phyloP scores from a whole-genome alignment of 2,888 invertebrate species.

The Ephialtes manifestator region DNA sequence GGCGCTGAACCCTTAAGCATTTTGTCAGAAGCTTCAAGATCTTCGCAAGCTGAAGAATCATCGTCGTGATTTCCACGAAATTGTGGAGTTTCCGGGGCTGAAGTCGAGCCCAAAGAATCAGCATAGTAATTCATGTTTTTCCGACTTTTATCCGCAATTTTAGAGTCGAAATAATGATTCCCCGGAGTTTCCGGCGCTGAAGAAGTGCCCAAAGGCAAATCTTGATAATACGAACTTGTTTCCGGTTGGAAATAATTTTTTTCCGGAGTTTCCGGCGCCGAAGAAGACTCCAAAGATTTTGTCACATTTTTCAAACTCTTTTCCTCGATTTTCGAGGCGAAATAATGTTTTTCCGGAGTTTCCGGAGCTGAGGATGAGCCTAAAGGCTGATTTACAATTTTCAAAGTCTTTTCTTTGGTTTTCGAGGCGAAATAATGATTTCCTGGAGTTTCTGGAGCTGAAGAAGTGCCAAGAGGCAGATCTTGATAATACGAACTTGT shows the following conservation, averaged over 20 bases:
- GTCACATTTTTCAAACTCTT: not conserved
- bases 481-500: not conserved
- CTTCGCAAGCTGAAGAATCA: conserved; percentile 67
- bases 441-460: conserved; percentile 48
- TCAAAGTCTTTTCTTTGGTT: not conserved
- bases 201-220: not conserved
- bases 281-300: not conserved
- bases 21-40: conserved; percentile 65
- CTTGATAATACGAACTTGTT: not conserved
- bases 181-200: conserved; percentile 7
- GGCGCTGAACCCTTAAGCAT: conserved; percentile 71
- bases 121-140: conserved; percentile 54
- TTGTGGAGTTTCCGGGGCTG: conserved; percentile 77
- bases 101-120: conserved; percentile 61
- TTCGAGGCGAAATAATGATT: not conserved
- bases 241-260: too few relatives aligned
- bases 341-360: conserved; percentile 28
- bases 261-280: not conserved
- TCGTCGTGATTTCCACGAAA: conserved; percentile 61
- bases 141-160: not conserved
- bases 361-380: conserved; percentile 45
- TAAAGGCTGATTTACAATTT: not conserved
- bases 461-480: conserved; percentile 7
- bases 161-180: not conserved
- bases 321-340: not conserved